Base-by-base conservation (phyloP, 1,140 invertebrate species). In the Diabrotica undecimpunctata region DNA sequence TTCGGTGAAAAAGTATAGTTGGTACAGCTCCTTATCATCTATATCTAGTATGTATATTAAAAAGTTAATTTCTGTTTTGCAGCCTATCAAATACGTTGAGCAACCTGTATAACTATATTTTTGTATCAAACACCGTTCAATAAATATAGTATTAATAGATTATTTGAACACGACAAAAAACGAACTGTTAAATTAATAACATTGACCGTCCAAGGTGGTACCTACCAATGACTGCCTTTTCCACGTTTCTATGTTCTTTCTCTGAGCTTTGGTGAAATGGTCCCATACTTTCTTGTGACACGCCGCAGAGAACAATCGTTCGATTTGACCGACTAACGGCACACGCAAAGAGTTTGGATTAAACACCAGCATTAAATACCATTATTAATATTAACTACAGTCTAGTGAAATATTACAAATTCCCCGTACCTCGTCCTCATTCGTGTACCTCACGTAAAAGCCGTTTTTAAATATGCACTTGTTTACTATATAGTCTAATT, bases 201-300 rank as follows among this genome's bases (percentile, higher is more conserved):
- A 46, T 35, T 62, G 64, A 71, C 55, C 52, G 69, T 70, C 69
- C 69, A 69, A 74, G 72, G 72, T 62, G 68, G 81, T 85, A 92
- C 91, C 87, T 94, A 97, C 95, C 92, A 90, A 88, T 61, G 92
- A 91, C 84, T 96, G 94, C 85, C 96, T 97, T 84, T 93, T 94
- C 96, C 95, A 97, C 77, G 92, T 89, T 81, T 97, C 94, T 83
- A 97, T 95, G 84, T 97, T 97, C 88, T 97, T 97, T 83, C 95
- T 86, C 83, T 97, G 95, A 69, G 95, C 93, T 87, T 97, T 97
- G 82, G 94, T 96, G 88, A 98, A 97, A 88, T 97, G 95, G 88
- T 98, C 96, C 95, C 95, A 97, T 81, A 95, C 94, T 83, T 96
- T 96, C 89, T 97, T 96, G 85, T 96, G 94, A 82, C 89, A 91